Evolutionary conservation across 2,113 vertebrate species (phyloP).

Genomic region (Fulica atra): DNA sequence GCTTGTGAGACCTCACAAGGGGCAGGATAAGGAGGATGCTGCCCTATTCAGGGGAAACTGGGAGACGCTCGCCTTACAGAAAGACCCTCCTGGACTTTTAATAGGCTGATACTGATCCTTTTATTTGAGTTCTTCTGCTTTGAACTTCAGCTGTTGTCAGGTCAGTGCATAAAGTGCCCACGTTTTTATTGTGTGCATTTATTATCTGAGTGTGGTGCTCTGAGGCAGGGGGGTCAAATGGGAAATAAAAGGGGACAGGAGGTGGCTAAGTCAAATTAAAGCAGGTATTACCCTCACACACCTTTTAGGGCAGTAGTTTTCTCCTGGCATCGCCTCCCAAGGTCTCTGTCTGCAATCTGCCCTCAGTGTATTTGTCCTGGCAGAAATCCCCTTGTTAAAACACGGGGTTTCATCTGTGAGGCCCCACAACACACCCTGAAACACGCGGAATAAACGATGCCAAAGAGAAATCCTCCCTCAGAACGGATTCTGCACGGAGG

Average conservation of each 20-base stretch:
- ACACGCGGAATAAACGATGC: neutral
- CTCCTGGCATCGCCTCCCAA: neutral
- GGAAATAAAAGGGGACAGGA: neutral
- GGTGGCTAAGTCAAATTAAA: neutral
- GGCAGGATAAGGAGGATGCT: neutral
- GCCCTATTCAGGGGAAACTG: accelerated
- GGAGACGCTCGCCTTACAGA: neutral
- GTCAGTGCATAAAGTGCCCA: neutral
- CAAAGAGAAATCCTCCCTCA: neutral
- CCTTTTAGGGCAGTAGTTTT: neutral
- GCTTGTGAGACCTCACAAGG: conserved; percentile 6
- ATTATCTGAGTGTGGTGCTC: neutral
- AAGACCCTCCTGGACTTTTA: neutral
- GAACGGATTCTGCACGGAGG: neutral
- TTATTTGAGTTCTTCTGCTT: neutral
- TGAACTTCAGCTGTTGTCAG: neutral
- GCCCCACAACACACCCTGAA: neutral
- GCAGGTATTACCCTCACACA: neutral
- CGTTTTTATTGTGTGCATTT: neutral
- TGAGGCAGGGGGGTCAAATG: neutral
- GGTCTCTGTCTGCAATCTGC: neutral
- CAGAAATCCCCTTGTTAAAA: neutral
- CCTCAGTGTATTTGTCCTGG: neutral
- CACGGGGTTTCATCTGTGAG: neutral
- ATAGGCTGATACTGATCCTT: neutral